Evolutionary conservation across 2,888 invertebrate species (phyloP), one percentile per base, ranked within the genome.

Genomic region (Cephus nigrinus): DNA sequence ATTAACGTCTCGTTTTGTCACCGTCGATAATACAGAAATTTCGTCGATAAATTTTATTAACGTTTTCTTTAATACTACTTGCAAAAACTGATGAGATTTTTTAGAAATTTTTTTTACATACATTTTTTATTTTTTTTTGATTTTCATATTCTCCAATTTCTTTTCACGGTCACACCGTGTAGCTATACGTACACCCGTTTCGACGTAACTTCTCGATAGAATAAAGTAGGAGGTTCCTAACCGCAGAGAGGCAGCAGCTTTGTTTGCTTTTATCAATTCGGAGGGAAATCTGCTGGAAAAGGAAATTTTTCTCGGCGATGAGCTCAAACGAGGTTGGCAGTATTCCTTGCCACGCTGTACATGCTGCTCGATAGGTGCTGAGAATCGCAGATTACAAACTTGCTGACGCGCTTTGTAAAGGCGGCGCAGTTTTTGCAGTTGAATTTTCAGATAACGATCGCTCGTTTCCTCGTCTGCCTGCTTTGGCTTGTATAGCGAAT

Each of bases 341-440:
- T 80, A 78, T 81, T 83, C 74, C 79, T 78, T 77, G 76, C 80
- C 78, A 79, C 77, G 79, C 79, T 81, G 79, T 79, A 81, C 76
- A 82, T 79, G 80, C 77, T 79, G 80, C 76, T 55, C 77, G 81
- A 80, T 80, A 82, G 79, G 76, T 78, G 80, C 83, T 78, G 84
- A 84, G 84, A 77, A 83, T 83, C 75, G 81, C 83, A 83, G 84
- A 84, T 84, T 84, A 84, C 78, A 82, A 78, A 83, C 73, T 80
- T 80, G 84, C 84, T 84, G 84, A 84, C 84, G 79, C 77, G 80
- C 79, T 84, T 79, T 74, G 77, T 79, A 55, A 55, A 55, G 55
- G 55, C 23, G 55, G 55, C 55, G 55, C 55, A 55, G 23, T 55
- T 55, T 55, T 55, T 77, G 78, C 74, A 82, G 84, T 82, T 84